Percentiles rank a stretch among this genome's conserved stretches.
Evolutionary conservation across 2,113 vertebrate genomes (phyloP).

Genomic region (Archilochus colubris): DNA sequence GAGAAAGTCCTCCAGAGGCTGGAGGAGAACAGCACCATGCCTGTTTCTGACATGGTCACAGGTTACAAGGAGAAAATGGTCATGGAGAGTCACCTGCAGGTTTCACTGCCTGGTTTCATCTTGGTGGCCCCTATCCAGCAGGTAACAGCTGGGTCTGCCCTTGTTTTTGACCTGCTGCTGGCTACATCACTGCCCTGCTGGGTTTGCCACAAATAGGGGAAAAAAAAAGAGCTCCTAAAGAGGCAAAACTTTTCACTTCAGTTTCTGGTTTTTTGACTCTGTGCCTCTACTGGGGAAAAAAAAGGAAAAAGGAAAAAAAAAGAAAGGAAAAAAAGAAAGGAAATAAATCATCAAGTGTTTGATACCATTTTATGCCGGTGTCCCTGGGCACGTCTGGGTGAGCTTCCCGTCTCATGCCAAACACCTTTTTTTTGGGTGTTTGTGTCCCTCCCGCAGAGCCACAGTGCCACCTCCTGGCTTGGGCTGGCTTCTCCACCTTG

Average conservation of each 20-base stretch:
- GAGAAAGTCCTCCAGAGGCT: not conserved
- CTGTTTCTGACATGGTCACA: not conserved
- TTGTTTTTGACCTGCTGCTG: not conserved
- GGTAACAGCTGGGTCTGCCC: not conserved
- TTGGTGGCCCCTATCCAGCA: not conserved
- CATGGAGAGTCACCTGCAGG: not conserved
- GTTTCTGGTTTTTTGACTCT: not conserved
- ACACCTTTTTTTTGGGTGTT: too few relatives aligned
- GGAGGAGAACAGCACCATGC: not conserved
- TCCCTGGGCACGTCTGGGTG: rapidly evolving
- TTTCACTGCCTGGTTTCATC: not conserved
- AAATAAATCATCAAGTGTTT: not conserved
- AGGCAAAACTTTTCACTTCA: rapidly evolving
- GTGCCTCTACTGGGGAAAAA: not conserved
- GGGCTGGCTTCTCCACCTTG: not conserved
- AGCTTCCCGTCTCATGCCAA: rapidly evolving
- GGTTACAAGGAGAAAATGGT: not conserved
- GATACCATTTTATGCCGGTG: not conserved
- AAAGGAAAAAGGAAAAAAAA: too few relatives aligned
- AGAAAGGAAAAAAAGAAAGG: too few relatives aligned
- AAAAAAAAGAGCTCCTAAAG: not conserved
- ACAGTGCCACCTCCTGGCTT: conserved; percentile 28
- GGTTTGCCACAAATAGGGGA: not conserved
- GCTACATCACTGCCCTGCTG: too few relatives aligned
- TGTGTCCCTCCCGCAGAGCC: not conserved